Conservation (phyloP, 2,797 vertebrate genomes). For the Melanitta fusca region DNA sequence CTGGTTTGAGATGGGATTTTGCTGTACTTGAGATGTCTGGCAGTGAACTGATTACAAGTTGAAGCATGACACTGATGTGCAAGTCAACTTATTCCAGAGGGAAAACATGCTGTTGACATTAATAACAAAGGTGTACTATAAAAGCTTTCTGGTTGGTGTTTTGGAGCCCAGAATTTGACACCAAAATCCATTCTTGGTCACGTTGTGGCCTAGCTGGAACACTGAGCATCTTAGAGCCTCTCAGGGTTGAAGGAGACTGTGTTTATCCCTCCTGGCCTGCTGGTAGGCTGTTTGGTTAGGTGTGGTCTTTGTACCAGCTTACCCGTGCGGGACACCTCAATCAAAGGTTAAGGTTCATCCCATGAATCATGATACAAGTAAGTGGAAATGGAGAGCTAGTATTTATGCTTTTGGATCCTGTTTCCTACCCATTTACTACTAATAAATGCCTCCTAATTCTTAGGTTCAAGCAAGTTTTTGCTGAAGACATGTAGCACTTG, state of each 20-base stretch:
- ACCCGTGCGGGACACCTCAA: neutral
- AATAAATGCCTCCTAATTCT: neutral
- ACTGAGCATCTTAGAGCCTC: neutral
- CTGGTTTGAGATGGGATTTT: neutral
- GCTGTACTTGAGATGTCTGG: neutral
- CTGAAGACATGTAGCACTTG: neutral
- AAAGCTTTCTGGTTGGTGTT: neutral
- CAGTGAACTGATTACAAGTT: neutral
- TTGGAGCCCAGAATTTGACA: neutral
- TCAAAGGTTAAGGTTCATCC: neutral
- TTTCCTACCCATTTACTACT: neutral
- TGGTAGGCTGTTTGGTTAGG: neutral
- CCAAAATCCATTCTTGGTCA: neutral
- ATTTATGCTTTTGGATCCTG: neutral
- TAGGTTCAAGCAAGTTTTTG: neutral
- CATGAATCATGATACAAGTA: neutral
- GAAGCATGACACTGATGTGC: neutral
- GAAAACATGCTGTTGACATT: neutral
- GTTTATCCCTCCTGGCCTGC: neutral
- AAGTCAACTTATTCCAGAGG: neutral
- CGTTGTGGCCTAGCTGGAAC: neutral
- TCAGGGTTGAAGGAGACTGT: neutral
- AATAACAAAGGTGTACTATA: neutral
- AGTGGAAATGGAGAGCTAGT: neutral
- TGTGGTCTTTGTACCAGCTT: neutral